phyloP scores from a whole-genome alignment of 2,797 vertebrate species.

The Gallirallus australis region DNA sequence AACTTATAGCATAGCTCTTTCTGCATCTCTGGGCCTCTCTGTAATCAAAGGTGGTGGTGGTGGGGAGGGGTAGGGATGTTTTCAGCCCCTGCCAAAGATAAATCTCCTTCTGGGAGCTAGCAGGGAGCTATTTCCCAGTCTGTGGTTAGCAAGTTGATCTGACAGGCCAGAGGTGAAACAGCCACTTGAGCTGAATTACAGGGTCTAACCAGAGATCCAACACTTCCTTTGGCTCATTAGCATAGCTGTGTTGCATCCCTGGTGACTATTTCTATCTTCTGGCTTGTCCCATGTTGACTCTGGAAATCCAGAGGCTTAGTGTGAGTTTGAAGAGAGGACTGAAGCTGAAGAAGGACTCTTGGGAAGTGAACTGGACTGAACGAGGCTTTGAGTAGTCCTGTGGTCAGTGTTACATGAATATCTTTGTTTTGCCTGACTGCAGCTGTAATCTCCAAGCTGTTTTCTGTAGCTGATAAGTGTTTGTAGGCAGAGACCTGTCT shows the following conservation, averaged over 20 bases:
- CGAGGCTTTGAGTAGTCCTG: background rate
- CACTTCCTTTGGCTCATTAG: slow-evolving; percentile 43
- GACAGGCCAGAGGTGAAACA: slow-evolving; percentile 49
- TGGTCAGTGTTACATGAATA: background rate
- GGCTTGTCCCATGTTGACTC: slow-evolving; percentile 45
- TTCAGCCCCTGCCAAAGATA: slow-evolving; percentile 6
- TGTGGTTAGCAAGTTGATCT: slow-evolving; percentile 54
- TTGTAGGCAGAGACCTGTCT: background rate
- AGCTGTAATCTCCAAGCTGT: background rate
- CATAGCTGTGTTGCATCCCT: background rate
- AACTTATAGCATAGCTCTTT: background rate
- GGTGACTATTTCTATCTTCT: slow-evolving; percentile 43
- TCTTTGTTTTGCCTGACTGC: too few relatives aligned
- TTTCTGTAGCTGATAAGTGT: background rate
- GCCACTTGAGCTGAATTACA: slow-evolving; percentile 49
- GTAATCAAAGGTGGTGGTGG: background rate
- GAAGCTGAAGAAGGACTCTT: background rate
- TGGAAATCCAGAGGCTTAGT: slow-evolving; percentile 43
- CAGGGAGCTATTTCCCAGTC: slow-evolving; percentile 23
- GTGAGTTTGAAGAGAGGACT: background rate
- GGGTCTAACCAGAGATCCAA: slow-evolving; percentile 43
- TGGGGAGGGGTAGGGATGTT: background rate
- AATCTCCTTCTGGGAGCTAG: slow-evolving; percentile 31
- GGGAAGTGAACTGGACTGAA: background rate
- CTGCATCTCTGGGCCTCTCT: slow-evolving; percentile 19